Evolutionary conservation across 2,113 vertebrate species (phyloP), one percentile per base, ranked within the genome.

Genomic region (Azemiops feae): DNA sequence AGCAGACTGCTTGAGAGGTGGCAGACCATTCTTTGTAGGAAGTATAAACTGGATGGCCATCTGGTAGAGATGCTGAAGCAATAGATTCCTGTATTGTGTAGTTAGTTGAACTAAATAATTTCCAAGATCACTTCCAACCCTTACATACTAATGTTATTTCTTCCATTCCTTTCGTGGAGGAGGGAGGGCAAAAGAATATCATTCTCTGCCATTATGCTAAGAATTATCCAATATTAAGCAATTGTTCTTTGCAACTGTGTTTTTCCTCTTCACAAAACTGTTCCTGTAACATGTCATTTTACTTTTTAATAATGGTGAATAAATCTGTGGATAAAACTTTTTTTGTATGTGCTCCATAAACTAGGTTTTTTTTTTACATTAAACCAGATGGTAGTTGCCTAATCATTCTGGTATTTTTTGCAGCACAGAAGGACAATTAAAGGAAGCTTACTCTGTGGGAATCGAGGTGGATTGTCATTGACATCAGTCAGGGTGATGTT

Each of bases 401-500:
- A 95, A 96, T 91, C 92, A 92, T 81, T 91, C 58, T 87, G 89
- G 93, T 91, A 88, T 45, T 94, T 50, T 94, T 96, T 94, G 90
- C 30, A 92, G 87, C 81, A 23, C 18, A 95, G 90, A 94, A 60
- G 58, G 89, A 90, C 90, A 91, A 92, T 92, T 93, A 96, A 96
- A 96, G 91, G 30, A 54, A 89, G 95, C 98, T 98, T 98, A 98
- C 98, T 98, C 91, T 98, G 98, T 9, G 97, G 95, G 34, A 98
- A 98, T 85, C 97, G 97, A 34, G 98, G 98, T 0, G 98, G 98
- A 94, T 98, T 98, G 96, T 98, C 98, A 0, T 98, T 98, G 90
- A 98, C 98, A 86, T 98, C 98, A 1, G 98, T 98, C 93, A 98
- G 87, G 0, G 98, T 98, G 96, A 98, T 98, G 95, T 98, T 98